phyloP scores from a whole-genome alignment of 2,797 vertebrate species.

The Macroramphosus scolopax region DNA sequence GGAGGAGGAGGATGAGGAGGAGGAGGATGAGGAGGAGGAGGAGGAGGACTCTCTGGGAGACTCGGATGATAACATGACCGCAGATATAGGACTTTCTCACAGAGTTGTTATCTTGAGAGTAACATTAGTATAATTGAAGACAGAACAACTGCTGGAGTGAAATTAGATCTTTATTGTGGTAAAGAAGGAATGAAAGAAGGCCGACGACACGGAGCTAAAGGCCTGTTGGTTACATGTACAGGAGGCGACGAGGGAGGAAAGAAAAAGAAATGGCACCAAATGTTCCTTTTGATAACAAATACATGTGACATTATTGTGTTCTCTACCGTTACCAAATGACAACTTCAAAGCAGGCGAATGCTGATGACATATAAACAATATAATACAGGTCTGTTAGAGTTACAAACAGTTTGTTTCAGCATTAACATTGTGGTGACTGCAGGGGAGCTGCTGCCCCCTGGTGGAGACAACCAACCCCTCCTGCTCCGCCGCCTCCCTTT shows the following conservation, averaged over 20 bases:
- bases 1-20: constrained; percentile 25
- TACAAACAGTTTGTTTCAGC: constrained; percentile 61
- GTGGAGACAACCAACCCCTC: constrained; percentile 49
- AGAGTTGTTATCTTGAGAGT: too few relatives aligned
- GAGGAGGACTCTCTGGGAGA: too few relatives aligned
- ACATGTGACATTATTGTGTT: constrained; percentile 62
- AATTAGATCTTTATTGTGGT: constrained; percentile 65
- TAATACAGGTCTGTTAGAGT: constrained; percentile 64
- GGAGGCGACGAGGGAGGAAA: constrained; percentile 3
- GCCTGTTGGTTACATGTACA: constrained; percentile 34
- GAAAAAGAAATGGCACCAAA: constrained; percentile 67
- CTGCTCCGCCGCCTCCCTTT: constrained; percentile 45
- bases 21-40: too few relatives aligned
- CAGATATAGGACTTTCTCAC: too few relatives aligned
- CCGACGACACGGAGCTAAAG: constrained; percentile 37
- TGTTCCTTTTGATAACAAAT: constrained; percentile 59
- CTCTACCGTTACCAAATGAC: constrained; percentile 52
- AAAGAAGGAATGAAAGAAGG: constrained; percentile 26
- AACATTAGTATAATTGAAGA: constrained; percentile 1
- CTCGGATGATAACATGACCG: too few relatives aligned
- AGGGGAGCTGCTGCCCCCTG: constrained; percentile 51
- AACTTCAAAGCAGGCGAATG: constrained; percentile 53
- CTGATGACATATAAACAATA: constrained; percentile 71
- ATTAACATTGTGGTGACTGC: constrained; percentile 46
- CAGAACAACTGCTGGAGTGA: constrained; percentile 35